Conservation (phyloP, 2,888 invertebrate genomes). For the Leptura quadrifasciata region DNA sequence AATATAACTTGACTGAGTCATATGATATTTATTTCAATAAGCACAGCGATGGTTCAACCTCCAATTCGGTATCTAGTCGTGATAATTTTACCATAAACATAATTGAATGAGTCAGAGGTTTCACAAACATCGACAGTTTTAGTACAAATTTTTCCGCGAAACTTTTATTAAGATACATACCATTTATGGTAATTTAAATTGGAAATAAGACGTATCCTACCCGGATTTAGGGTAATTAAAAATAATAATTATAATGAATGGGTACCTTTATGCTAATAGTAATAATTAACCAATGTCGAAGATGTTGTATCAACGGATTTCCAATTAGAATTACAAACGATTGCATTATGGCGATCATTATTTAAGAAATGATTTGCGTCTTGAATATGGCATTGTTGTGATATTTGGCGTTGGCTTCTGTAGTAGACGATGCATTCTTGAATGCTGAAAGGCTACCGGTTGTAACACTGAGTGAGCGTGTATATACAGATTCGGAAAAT, state of each 20-base stretch:
- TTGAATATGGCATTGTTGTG: no score
- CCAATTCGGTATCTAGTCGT: background rate
- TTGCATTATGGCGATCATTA: no score
- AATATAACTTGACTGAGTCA: no score
- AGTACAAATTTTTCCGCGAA: background rate
- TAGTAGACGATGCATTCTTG: no score
- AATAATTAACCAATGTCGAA: no score
- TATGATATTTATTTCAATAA: background rate
- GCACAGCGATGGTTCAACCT: slow-evolving; percentile 5
- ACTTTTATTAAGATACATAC: background rate
- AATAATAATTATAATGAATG: background rate
- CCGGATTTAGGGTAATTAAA: background rate
- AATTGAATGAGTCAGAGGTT: slow-evolving; percentile 11
- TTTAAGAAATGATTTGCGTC: no score
- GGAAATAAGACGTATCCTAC: background rate
- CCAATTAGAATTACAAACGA: no score
- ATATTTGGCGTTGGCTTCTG: no score
- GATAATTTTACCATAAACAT: slow-evolving; percentile 21
- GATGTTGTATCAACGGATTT: no score
- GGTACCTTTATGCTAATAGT: background rate
- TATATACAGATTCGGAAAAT: no score
- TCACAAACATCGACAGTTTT: background rate
- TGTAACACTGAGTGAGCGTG: no score
- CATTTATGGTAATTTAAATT: background rate
- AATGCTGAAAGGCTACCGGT: no score